Base-by-base conservation (phyloP, 2,888 invertebrate genomes). In the Pristionchus mayeri region DNA sequence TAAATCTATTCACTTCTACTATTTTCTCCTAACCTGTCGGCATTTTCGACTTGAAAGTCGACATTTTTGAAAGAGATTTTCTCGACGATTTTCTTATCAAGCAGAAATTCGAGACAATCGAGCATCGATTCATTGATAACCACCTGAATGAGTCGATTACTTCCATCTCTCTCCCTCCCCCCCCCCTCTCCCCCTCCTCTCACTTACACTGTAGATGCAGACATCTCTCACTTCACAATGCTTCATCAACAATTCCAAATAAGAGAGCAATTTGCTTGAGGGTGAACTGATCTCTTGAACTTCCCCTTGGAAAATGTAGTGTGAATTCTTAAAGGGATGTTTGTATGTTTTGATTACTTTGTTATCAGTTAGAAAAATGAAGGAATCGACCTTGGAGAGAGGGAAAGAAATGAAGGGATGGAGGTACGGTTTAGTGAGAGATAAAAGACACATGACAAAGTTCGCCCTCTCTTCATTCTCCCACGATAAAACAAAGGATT, bases 221-320 rank as follows among this genome's bases (percentile, higher is more conserved):
- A 71, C 44, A 40, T 71, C 71, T 44, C 44, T 71, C 21, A 71
- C 71, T 30, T 71, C 71, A 37, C 40, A 71, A 18, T 71, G 71
- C 40, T 71, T 71, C 71, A 71, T 71, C 11, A 71, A 11, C 3
- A 24, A 44, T 71, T 71, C 40, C 16, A 71, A 24, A 71, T 71
- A 21, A 71, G 40, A 71, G 37, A 71, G 40, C 21, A 71, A 71
- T 40, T 71, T 37, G 16, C 18, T 71, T 1, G 40, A 40, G n/a
- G 71, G 71, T n/a, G 40, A n/a, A 6, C 9, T n/a, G n/a, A 71
- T 71, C n/a, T 44, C 44, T 7, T 40, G 21, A 4, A 71, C 71
- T 71, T 71, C 71, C 2, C 71, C 71, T 21, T 40, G 6, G 71
- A 71, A 71, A 40, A 71, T 71, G 40, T 71, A 40, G 44, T 44